Evolutionary conservation across 2,888 invertebrate species (phyloP).

Genomic region (Cheilosia vernalis): DNA sequence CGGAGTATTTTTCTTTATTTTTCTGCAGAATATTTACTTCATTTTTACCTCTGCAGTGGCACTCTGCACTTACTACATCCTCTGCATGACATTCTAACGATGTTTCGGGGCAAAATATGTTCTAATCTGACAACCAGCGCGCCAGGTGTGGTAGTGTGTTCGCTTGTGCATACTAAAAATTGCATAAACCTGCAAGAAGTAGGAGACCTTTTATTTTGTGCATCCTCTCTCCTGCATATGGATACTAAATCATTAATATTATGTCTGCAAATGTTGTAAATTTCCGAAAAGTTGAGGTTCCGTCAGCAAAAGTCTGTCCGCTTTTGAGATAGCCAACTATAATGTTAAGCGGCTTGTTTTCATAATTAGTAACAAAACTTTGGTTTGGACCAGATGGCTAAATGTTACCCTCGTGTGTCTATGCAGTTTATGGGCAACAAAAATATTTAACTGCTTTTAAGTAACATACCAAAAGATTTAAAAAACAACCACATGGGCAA

Average conservation of each 20-base stretch:
- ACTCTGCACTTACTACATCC: conserved; percentile 60
- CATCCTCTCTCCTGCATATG: conserved; percentile 55
- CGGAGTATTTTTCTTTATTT: background rate
- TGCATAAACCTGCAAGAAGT: background rate
- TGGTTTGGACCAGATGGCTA: background rate
- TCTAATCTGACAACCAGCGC: conserved; percentile 53
- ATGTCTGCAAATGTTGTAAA: conserved; percentile 22
- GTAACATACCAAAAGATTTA: no score
- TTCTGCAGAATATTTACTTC: background rate
- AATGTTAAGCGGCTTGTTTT: background rate
- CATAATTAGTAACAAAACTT: background rate
- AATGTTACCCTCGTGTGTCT: no score
- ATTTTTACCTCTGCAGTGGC: conserved; percentile 61
- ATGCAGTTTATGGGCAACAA: no score
- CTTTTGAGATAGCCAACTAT: background rate
- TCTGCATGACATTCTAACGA: conserved; percentile 67
- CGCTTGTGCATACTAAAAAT: conserved; percentile 23
- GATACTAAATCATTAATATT: conserved; percentile 54
- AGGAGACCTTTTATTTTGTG: conserved; percentile 14
- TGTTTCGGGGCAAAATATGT: conserved; percentile 70
- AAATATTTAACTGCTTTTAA: no score
- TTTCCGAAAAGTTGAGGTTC: conserved; percentile 34
- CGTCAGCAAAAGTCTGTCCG: background rate
- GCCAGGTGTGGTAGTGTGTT: conserved; percentile 29
- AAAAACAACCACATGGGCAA: no score